Evolutionary conservation across 2,113 vertebrate species (phyloP), one percentile per base, ranked within the genome.

Genomic region (Hypanus sabinus): DNA sequence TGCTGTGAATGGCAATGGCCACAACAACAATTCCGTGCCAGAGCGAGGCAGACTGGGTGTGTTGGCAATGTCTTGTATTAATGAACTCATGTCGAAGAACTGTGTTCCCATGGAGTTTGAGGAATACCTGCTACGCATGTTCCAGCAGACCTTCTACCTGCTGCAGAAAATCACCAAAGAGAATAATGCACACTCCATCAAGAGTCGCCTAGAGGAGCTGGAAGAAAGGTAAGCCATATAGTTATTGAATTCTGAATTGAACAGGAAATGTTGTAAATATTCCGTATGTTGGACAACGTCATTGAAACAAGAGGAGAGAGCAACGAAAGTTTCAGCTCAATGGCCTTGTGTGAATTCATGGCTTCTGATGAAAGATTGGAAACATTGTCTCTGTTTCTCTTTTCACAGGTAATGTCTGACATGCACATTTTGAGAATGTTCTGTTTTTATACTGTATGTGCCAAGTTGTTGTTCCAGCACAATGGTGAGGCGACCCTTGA

Each of bases 61-160:
- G 27, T 96, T 99, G 94, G 98, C 98, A 85, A 99, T 99, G 99
- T 97, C 97, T 93, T 99, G 99, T 96, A 98, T 99, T 96, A 99
- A 99, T 22, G 99, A 99, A 96, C 98, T 99, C 71, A 98, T 99
- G 97, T 99, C 98, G 94, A 99, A 99, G 97, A 99, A 99, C 98
- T 99, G 99, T 0, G 99, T 99, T 96, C 99, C 99, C 10, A 95
- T 99, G 97, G 99, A 99, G 95, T 99, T 99, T 38, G 99, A 99
- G 96, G 98, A 99, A 94, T 99, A 99, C 95, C 97, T 99, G 95
- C 97, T 99, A 73, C 97, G 99, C 71, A 99, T 99, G 98, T 99
- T 99, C 97, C 99, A 99, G 97, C 99, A 99, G 96, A 99, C 99
- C 9, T 99, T 99, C 96, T 99, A 99, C 96, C 98, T 99, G 95